Percentiles rank a stretch among this genome's conserved stretches.
These are phyloP conservation scores for Galendromus occidentalis DNA, from an alignment of 1,140 invertebrate species.

Conservation along the genomic window DNA sequence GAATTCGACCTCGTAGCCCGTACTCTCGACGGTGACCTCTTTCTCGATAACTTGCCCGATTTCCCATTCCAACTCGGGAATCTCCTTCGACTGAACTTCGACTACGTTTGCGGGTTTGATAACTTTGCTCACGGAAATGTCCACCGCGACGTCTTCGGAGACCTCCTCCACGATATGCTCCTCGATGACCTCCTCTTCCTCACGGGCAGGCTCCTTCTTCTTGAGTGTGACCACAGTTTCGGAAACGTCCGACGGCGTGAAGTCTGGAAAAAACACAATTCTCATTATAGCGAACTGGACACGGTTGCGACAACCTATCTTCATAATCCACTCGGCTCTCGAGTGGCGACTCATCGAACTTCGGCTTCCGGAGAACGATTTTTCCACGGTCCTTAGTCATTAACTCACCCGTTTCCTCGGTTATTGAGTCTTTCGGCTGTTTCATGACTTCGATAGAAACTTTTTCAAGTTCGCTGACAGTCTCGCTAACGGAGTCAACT, in stretches of 20 bases:
- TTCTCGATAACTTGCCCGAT: constrained; percentile 8
- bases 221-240: constrained; percentile 12
- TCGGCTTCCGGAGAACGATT: no score
- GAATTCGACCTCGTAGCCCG: background rate
- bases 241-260: background rate
- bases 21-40: constrained; percentile 8
- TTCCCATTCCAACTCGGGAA: constrained; percentile 5
- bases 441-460: background rate
- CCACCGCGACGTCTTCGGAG: background rate
- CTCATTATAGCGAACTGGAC: no score
- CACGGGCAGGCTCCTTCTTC: background rate
- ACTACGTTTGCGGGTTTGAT: background rate
- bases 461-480: background rate
- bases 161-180: background rate
- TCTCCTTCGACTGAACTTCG: background rate
- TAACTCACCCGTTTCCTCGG: background rate
- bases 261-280: background rate
- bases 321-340: no score
- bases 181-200: constrained; percentile 2
- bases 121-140: background rate
- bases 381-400: background rate
- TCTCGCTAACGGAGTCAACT: background rate
- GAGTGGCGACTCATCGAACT: no score
- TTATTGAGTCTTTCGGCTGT: background rate
- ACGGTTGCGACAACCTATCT: no score